Base-by-base conservation (phyloP, 2,888 invertebrate genomes). In the Pandemis cinnamomeana region DNA sequence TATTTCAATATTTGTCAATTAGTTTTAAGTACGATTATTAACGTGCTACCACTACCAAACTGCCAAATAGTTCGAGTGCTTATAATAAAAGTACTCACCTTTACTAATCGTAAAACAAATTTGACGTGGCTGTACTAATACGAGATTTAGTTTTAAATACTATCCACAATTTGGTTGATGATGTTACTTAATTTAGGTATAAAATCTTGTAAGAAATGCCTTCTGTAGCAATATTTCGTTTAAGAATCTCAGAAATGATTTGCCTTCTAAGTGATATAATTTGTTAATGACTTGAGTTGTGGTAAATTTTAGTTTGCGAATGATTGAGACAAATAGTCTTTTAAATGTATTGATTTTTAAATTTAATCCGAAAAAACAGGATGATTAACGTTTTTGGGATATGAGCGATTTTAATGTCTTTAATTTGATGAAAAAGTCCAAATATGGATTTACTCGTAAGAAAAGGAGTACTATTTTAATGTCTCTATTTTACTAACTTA, bases 221-320 rank as follows among this genome's bases (percentile, higher is more conserved):
- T 60, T 36, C 36, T 48, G 5, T n/a, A 60, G 60, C 48, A 69
- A 60, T 61, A 69, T 36, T 60, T 48, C n/a, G 15, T 44, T 67
- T 48, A 48, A 15, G 15, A 48, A 60, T 60, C 46, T 60, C 63
- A 27, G 71, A 62, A 51, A 51, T 46, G 20, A 51, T 53, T 62
- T 70, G 11, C 20, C 51, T 62, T 41, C 67, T 53, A 53, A 11
- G n/a, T 48, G 48, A 48, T 5, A n/a, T n/a, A n/a, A 53, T n/a
- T n/a, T 53, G n/a, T 6, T 5, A 15, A 53, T 3, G 6, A 5
- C 7, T 2, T 48, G 48, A 53, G n/a, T 5, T n/a, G 15, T n/a
- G n/a, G n/a, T 5, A 53, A 53, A 6, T 5, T 48, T 48, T 48
- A 1, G 48, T 8, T 10, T 2, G 13, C 5, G 11, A 13, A 48